These are phyloP conservation scores for Metellina segmentata DNA, from an alignment of 2,888 invertebrate species.

Conservation along the genomic window DNA sequence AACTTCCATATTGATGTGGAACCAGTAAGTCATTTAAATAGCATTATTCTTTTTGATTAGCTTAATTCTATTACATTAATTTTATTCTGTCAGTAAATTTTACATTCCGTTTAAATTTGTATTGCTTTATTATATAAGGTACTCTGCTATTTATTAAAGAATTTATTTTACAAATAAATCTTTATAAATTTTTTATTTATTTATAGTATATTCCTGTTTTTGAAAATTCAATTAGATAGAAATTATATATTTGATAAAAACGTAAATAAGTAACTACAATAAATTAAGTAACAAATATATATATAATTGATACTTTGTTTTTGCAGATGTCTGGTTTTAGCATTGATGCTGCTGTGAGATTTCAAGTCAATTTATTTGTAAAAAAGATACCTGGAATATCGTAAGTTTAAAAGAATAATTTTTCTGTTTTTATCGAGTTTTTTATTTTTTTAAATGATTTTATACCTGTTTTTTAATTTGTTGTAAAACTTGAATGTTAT, in stretches of 20 bases:
- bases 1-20: conserved; percentile 92
- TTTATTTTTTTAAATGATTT: neutral
- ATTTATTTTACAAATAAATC: neutral
- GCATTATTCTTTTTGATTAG: too few species aligned
- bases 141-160: neutral
- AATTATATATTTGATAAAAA: neutral
- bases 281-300: neutral
- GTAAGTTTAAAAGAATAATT: conserved; percentile 9
- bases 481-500: too few species aligned
- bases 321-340: conserved; percentile 67
- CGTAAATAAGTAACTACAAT: neutral
- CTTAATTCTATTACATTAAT: too few species aligned
- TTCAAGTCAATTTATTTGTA: conserved; percentile 69
- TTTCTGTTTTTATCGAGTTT: neutral
- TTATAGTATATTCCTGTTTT: neutral
- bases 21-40: conserved; percentile 84
- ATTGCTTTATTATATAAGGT: too few species aligned
- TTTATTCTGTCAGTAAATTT: too few species aligned
- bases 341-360: conserved; percentile 71
- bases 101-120: too few species aligned
- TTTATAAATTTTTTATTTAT: neutral
- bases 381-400: conserved; percentile 63
- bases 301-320: neutral
- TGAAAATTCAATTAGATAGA: neutral
- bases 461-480: neutral